A percentile compares a stretch with the other conserved stretches of the same genome.
These are phyloP conservation scores for Pipistrellus kuhlii DNA, from an alignment of 2,797 vertebrate species.

Conservation along the genomic window DNA sequence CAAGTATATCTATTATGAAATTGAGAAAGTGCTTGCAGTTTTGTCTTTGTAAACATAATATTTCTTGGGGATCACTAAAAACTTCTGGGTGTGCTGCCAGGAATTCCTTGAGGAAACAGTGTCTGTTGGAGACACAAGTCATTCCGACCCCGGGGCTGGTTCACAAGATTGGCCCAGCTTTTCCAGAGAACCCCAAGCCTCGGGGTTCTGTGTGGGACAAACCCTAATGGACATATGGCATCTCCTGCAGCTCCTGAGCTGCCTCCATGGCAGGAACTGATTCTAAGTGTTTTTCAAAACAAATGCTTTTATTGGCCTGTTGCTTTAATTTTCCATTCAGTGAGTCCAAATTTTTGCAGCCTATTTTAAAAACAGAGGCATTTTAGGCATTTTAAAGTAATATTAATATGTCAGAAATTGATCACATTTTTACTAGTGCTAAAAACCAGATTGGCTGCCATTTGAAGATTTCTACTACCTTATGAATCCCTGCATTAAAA, in stretches of 20 bases:
- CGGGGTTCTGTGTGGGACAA: too few species aligned
- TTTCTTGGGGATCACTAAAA: not conserved
- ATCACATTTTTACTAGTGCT: not conserved
- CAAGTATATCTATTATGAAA: not conserved
- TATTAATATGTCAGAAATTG: not conserved
- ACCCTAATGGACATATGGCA: fast-evolving
- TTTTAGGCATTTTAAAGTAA: not conserved
- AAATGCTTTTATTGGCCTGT: not conserved
- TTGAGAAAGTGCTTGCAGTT: not conserved
- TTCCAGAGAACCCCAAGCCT: fast-evolving
- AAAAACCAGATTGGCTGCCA: not conserved
- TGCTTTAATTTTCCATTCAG: not conserved
- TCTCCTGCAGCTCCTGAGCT: too few species aligned
- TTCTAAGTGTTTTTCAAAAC: not conserved
- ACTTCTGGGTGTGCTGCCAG: fast-evolving
- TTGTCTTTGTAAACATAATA: not conserved
- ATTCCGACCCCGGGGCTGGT: fast-evolving
- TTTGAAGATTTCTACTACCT: not conserved
- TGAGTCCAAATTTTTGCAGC: not conserved
- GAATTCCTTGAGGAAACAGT: fast-evolving
- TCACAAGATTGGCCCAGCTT: fast-evolving
- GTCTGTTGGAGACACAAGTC: not conserved
- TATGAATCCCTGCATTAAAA: not conserved
- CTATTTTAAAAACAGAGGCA: not conserved
- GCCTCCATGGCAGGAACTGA: fast-evolving